Conservation (phyloP, 2,888 invertebrate genomes). For the Laothoe populi region DNA sequence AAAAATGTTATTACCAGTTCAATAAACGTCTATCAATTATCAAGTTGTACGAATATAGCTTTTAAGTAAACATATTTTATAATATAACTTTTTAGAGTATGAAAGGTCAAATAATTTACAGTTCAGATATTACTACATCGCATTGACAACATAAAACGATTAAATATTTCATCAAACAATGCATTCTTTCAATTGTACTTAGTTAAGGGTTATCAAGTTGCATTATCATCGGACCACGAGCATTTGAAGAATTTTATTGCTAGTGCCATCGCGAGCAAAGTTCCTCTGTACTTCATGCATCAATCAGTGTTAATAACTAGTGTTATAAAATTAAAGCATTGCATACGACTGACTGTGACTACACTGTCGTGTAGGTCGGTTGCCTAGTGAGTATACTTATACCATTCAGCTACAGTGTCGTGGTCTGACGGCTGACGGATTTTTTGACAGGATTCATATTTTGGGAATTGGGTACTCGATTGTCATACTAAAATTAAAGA, state of each 20-base stretch:
- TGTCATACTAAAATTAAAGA: no score
- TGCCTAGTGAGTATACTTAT: no score
- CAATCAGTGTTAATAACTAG: constrained; percentile 50
- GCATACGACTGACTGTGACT: constrained; percentile 64
- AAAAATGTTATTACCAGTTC: background rate
- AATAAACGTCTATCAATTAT: background rate
- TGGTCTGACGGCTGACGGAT: no score
- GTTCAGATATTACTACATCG: background rate
- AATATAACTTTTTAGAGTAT: background rate
- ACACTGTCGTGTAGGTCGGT: no score
- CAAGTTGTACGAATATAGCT: background rate
- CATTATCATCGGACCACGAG: constrained; percentile 1
- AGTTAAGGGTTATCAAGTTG: constrained; percentile 20
- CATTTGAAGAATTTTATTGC: constrained; percentile 23
- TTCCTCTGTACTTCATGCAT: constrained; percentile 33
- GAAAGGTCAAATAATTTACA: background rate
- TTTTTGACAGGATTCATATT: no score
- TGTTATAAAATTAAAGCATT: constrained; percentile 61
- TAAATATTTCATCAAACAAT: constrained; percentile 9
- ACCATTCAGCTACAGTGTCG: no score
- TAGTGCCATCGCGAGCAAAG: constrained; percentile 25
- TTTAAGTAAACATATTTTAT: background rate
- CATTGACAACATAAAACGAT: background rate
- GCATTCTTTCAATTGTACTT: constrained; percentile 15
- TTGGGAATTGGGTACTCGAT: no score